A percentile compares a stretch with the other conserved stretches of the same genome.
phyloP scores from a whole-genome alignment of 1,140 invertebrate genomes.

The Periplaneta americana region DNA sequence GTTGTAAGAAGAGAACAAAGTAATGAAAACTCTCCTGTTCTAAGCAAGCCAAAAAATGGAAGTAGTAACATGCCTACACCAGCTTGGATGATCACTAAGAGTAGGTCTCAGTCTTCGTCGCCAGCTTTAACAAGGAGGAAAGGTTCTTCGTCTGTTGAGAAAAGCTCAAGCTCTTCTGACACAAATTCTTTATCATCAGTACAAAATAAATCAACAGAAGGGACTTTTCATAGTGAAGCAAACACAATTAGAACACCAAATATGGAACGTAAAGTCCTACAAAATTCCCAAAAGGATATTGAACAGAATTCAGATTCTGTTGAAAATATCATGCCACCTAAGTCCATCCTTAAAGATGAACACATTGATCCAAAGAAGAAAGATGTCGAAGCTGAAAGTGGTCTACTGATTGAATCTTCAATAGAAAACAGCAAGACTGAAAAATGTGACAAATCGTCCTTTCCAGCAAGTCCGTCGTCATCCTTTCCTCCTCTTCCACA shows the following conservation, averaged over 20 bases:
- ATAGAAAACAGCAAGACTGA: background rate
- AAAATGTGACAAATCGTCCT: background rate
- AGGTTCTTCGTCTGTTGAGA: background rate
- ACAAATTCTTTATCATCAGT: background rate
- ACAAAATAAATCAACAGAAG: background rate
- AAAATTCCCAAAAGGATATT: background rate
- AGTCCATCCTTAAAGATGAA: too few species aligned
- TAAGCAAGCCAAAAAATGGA: background rate
- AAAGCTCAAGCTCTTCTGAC: background rate
- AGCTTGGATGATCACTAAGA: conserved; percentile 16
- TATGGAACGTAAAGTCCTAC: too few species aligned
- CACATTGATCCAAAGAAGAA: background rate
- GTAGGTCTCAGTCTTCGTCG: conserved; percentile 3
- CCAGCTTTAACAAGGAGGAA: conserved; percentile 3
- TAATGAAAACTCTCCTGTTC: background rate
- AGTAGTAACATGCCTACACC: background rate
- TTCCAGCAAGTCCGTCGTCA: background rate
- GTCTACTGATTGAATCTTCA: background rate
- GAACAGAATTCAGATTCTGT: background rate
- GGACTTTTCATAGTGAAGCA: background rate
- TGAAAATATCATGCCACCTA: too few species aligned
- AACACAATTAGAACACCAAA: background rate
- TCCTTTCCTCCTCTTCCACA: conserved; percentile 17
- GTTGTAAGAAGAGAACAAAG: background rate
- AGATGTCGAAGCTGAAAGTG: background rate